Percentiles rank a stretch among this genome's conserved stretches.
phyloP scores from a whole-genome alignment of 2,113 vertebrate genomes.

The Telmatochromis brichardi region DNA sequence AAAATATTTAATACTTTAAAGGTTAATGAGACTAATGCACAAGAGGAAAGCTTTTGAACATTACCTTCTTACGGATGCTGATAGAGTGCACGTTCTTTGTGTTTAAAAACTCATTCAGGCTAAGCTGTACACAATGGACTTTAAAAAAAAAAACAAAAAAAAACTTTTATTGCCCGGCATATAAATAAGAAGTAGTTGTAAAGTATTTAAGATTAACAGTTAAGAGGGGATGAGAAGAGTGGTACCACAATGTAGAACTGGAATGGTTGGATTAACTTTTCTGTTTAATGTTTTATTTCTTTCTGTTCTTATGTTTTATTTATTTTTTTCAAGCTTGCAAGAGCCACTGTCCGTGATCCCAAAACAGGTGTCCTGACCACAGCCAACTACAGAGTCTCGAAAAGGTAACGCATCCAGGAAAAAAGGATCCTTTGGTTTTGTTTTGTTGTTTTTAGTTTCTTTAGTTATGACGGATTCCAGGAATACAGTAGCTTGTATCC shows the following conservation, averaged over 20 bases:
- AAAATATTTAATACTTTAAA: background rate
- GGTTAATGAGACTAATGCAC: background rate
- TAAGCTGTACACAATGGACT: background rate
- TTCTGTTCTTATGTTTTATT: background rate
- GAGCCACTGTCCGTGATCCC: constrained; percentile 95
- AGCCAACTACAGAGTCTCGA: constrained; percentile 93
- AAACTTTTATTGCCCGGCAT: rapidly evolving
- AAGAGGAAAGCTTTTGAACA: background rate
- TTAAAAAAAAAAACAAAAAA: rapidly evolving
- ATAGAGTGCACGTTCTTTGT: background rate
- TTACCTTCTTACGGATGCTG: background rate
- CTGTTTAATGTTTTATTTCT: background rate
- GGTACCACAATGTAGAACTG: background rate
- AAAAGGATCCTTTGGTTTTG: background rate
- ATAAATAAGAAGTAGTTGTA: background rate
- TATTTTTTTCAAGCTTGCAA: constrained; percentile 74
- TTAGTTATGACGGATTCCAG: background rate
- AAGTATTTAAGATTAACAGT: background rate
- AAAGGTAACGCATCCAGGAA: constrained; percentile 78
- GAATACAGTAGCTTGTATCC: background rate
- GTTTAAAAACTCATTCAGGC: background rate
- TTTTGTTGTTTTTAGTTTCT: background rate
- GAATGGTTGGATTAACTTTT: background rate
- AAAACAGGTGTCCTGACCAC: constrained; percentile 92
- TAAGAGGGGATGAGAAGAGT: background rate